A percentile compares a stretch with the other conserved stretches of the same genome.
Conservation (phyloP, 2,113 vertebrate species). For the Scolopax mira region DNA sequence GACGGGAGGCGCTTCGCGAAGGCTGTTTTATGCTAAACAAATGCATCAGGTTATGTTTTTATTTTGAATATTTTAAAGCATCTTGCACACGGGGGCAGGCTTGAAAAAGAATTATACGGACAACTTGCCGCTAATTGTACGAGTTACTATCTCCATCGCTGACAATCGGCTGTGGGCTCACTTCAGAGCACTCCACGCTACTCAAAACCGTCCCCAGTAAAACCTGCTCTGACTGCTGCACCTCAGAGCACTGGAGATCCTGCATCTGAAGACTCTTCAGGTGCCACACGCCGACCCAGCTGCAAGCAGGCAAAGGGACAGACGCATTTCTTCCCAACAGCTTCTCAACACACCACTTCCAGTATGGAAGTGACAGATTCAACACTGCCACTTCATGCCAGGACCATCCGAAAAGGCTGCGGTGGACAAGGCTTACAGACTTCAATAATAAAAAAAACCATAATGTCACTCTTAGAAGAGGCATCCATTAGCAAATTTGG, state of each 20-base stretch:
- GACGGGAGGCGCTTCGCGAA: neutral
- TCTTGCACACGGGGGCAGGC: neutral
- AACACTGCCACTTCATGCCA: neutral
- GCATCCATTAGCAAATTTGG: neutral
- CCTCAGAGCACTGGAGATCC: neutral
- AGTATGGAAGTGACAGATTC: neutral
- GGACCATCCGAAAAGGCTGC: neutral
- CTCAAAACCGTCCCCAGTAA: neutral
- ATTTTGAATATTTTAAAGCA: slow-evolving; percentile 46
- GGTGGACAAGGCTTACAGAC: neutral
- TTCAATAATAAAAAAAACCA: neutral
- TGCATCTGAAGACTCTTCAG: neutral
- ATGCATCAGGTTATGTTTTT: slow-evolving; percentile 51
- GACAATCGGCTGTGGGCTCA: slow-evolving; percentile 4
- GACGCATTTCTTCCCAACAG: neutral
- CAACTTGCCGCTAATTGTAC: neutral
- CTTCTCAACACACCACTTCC: neutral
- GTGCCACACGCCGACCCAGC: neutral
- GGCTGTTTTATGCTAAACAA: slow-evolving; percentile 35
- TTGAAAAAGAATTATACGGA: slow-evolving; percentile 8
- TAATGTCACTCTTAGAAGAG: neutral
- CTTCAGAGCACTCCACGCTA: neutral
- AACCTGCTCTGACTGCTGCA: neutral
- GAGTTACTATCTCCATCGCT: neutral
- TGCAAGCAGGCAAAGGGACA: neutral